These are phyloP conservation scores for Psilopsiagon aymara DNA, from an alignment of 2,113 vertebrate species.

Conservation along the genomic window DNA sequence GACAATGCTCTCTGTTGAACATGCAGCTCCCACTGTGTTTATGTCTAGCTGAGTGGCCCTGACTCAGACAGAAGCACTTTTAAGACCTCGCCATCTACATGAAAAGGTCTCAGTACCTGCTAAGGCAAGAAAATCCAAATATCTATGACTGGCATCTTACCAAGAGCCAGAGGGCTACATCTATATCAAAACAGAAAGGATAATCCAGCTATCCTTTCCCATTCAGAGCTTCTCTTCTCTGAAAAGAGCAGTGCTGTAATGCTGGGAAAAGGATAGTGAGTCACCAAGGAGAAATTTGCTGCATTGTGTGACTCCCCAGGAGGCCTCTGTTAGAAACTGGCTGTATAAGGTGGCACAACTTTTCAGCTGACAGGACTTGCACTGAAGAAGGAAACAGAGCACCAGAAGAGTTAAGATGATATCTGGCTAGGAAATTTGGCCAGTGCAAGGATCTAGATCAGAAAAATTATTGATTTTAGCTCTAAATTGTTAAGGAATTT, in stretches of 20 bases:
- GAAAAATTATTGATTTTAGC: background rate
- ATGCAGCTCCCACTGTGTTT: background rate
- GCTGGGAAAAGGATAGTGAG: background rate
- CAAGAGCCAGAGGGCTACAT: background rate
- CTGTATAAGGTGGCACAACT: background rate
- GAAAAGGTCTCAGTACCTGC: background rate
- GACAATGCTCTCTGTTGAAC: background rate
- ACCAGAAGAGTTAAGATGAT: background rate
- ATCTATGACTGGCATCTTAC: background rate
- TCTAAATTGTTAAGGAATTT: background rate
- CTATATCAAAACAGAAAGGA: background rate
- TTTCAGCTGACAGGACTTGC: background rate
- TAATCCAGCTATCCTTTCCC: background rate
- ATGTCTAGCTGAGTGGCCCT: background rate
- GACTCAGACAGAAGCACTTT: background rate
- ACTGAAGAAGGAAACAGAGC: background rate
- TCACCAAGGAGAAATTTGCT: background rate
- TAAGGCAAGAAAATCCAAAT: slow-evolving; percentile 6
- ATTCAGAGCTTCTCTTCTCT: background rate
- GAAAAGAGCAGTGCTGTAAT: background rate
- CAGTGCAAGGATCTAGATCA: background rate
- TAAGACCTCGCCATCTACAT: background rate
- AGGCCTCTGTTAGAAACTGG: background rate
- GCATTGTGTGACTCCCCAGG: background rate
- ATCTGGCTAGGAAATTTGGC: background rate